Evolutionary conservation across 2,113 vertebrate species (phyloP).

Genomic region (Machaerirhynchus nigripectus): DNA sequence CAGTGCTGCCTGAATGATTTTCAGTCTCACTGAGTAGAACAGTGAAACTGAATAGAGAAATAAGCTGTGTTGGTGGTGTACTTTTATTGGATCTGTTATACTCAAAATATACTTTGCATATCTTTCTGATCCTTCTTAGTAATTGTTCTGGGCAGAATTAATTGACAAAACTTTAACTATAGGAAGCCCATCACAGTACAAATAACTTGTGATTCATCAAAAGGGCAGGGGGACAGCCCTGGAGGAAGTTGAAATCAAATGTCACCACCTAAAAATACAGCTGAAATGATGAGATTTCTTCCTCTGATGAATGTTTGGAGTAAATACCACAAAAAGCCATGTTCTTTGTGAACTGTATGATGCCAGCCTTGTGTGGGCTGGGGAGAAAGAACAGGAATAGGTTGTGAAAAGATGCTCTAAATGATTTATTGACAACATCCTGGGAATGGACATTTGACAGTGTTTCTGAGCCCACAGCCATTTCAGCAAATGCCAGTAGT

Average conservation of each 20-base stretch:
- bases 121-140: neutral
- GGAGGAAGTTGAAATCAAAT: slow-evolving; percentile 47
- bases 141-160: neutral
- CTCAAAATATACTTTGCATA: neutral
- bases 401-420: slow-evolving; percentile 20
- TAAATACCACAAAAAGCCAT: slow-evolving; percentile 1
- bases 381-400: neutral
- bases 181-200: neutral
- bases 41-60: neutral
- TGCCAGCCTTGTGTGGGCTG: neutral
- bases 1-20: neutral
- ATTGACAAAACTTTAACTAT: neutral
- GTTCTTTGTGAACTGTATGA: neutral
- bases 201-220: slow-evolving; percentile 41
- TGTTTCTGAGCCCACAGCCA: neutral
- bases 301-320: slow-evolving; percentile 11
- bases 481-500: slow-evolving; percentile 29
- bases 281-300: slow-evolving; percentile 26
- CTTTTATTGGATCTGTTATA: neutral
- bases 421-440: slow-evolving; percentile 25
- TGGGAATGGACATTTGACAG: slow-evolving; percentile 6
- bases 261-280: slow-evolving; percentile 49
- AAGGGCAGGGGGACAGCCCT: slow-evolving; percentile 8
- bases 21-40: neutral
- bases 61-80: neutral